A percentile compares a stretch with the other conserved stretches of the same genome.
Evolutionary conservation across 2,797 vertebrate species (phyloP).

Genomic region (Buphagus erythrorhynchus): DNA sequence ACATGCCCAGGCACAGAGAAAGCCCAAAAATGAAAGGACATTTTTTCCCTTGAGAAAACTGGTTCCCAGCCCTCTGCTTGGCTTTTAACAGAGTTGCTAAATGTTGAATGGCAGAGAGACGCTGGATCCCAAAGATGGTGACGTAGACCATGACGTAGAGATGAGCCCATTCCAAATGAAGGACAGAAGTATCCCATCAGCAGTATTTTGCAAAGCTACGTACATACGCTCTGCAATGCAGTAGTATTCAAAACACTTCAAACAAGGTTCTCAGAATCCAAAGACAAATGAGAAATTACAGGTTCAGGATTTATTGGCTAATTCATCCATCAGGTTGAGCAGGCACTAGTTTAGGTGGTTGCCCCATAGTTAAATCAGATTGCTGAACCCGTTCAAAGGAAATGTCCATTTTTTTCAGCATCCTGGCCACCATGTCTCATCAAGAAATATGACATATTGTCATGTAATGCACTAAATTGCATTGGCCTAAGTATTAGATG

Average conservation of each 20-base stretch:
- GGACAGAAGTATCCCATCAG: background rate
- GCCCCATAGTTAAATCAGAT: background rate
- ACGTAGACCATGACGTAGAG: background rate
- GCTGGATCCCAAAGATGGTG: slow-evolving; percentile 10
- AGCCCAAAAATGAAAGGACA: slow-evolving; percentile 5
- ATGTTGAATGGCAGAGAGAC: background rate
- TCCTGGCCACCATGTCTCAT: background rate
- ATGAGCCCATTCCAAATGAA: background rate
- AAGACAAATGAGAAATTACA: background rate
- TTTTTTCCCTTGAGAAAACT: slow-evolving; percentile 56
- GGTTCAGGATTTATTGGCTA: background rate
- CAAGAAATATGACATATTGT: background rate
- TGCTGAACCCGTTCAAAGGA: background rate
- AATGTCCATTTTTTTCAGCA: background rate
- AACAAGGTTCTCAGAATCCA: background rate
- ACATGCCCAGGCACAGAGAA: slow-evolving; percentile 40
- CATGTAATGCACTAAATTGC: background rate
- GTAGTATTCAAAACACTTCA: background rate
- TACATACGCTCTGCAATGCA: background rate
- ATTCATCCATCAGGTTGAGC: background rate
- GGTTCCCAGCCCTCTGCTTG: slow-evolving; percentile 45
- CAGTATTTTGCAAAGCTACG: background rate
- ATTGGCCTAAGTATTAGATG: background rate
- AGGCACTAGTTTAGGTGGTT: background rate
- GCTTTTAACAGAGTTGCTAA: background rate